These are phyloP conservation scores for Pocillopora grandis DNA, from an alignment of 92 coral and sea anemone species.

Conservation along the genomic window DNA sequence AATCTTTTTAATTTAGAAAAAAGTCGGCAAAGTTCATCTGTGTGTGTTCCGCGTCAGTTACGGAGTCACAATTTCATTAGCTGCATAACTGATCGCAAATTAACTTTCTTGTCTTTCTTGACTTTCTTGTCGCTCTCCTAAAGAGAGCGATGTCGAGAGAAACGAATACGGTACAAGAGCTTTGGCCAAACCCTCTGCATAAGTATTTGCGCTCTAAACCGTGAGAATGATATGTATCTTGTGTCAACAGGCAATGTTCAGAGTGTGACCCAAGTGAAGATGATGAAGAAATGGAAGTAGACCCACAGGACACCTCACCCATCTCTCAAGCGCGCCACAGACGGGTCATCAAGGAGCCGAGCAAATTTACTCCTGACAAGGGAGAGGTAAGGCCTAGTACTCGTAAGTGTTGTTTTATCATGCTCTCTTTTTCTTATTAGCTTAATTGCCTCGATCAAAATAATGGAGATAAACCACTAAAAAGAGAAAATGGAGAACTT, in stretches of 20 bases:
- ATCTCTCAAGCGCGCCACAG: conserved; percentile 92
- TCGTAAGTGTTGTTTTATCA: not conserved
- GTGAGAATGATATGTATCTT: not conserved
- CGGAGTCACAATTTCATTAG: too few species aligned
- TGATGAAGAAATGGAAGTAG: conserved; percentile 83
- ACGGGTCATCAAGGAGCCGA: conserved; percentile 90
- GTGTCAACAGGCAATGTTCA: conserved; percentile 85
- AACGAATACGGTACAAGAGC: too few species aligned
- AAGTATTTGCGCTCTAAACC: not conserved
- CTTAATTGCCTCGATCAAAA: not conserved
- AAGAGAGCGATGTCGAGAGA: too few species aligned
- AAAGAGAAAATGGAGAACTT: not conserved
- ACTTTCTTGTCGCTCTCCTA: too few species aligned
- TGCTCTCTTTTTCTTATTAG: not conserved
- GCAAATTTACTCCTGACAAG: conserved; percentile 94
- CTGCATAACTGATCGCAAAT: too few species aligned
- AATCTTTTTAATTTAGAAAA: too few species aligned
- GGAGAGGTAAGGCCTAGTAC: conserved; percentile 72
- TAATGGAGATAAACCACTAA: too few species aligned
- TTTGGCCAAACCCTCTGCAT: not conserved
- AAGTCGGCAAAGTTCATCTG: too few species aligned
- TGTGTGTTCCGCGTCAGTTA: too few species aligned
- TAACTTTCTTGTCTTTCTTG: too few species aligned
- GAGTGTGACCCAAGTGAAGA: conserved; percentile 94
- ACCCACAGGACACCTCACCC: conserved; percentile 87